Evolutionary conservation across 1,140 invertebrate genomes (phyloP).

Genomic region (Aculops lycopersici): DNA sequence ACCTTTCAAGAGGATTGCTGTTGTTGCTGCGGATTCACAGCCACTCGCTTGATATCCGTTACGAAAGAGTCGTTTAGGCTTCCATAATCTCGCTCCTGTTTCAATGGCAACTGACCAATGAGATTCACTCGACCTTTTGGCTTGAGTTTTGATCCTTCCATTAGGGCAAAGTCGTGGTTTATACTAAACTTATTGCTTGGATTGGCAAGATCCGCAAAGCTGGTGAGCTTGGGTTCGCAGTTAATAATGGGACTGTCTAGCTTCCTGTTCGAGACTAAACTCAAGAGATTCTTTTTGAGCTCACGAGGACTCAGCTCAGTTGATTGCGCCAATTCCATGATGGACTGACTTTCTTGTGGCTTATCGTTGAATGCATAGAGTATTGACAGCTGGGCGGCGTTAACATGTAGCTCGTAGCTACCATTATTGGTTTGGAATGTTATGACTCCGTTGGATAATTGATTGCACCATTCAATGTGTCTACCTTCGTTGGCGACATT

Average conservation of each 20-base stretch:
- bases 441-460: constrained; percentile 91
- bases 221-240: constrained; percentile 38
- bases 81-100: too few relatives aligned
- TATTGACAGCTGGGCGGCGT: constrained; percentile 98
- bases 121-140: constrained; percentile 75
- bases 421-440: constrained; percentile 31
- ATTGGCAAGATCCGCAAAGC: constrained; percentile 71
- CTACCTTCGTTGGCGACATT: constrained; percentile 63
- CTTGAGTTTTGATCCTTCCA: constrained; percentile 78
- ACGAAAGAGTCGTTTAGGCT: too few relatives aligned
- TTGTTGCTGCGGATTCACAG: too few relatives aligned
- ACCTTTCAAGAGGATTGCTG: too few relatives aligned
- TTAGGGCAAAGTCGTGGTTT: constrained; percentile 71
- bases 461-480: constrained; percentile 96
- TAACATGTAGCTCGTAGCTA: constrained; percentile 91
- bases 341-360: constrained; percentile 55
- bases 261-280: constrained; percentile 81
- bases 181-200: constrained; percentile 77
- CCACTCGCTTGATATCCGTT: too few relatives aligned
- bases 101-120: constrained; percentile 30
- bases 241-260: constrained; percentile 60
- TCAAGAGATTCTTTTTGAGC: constrained; percentile 78
- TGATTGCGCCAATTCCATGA: constrained; percentile 73
- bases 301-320: constrained; percentile 88
- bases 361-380: constrained; percentile 94